These are phyloP conservation scores for Thysanoteuthis rhombus DNA, from an alignment of 2,888 invertebrate species.

Conservation along the genomic window DNA sequence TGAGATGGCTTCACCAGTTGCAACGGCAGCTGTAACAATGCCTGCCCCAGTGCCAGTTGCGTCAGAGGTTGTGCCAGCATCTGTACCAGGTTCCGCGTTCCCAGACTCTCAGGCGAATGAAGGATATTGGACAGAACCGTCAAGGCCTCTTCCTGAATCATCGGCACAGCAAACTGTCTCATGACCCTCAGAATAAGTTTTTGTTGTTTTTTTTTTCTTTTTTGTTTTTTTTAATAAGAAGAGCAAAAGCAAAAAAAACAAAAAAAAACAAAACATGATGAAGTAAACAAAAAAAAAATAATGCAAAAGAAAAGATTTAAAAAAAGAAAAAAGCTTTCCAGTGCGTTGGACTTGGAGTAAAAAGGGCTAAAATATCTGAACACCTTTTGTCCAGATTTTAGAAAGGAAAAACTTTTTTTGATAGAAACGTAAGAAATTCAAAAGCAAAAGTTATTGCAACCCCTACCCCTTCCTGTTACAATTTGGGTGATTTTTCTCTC, in stretches of 20 bases:
- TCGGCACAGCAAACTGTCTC: background rate
- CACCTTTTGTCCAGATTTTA: background rate
- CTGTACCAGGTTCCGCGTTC: background rate
- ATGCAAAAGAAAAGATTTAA: no score
- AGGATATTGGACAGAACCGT: background rate
- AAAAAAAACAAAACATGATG: background rate
- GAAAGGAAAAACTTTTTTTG: background rate
- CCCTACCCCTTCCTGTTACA: background rate
- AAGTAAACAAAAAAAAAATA: background rate
- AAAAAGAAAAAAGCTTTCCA: background rate
- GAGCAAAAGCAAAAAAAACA: background rate
- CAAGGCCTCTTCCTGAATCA: background rate
- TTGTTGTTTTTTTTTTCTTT: background rate
- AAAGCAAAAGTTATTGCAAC: background rate
- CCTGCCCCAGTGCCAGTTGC: background rate
- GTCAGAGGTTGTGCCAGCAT: background rate
- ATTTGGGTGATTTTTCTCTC: no score
- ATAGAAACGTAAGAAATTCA: background rate
- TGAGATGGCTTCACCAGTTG: conserved; percentile 1
- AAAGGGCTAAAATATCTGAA: background rate
- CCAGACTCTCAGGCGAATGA: background rate
- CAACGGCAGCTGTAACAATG: background rate
- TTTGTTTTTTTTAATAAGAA: no score
- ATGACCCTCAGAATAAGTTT: background rate
- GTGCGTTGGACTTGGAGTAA: background rate